Conservation (phyloP, 23 tunicate species). For the Phallusia fumigata region DNA sequence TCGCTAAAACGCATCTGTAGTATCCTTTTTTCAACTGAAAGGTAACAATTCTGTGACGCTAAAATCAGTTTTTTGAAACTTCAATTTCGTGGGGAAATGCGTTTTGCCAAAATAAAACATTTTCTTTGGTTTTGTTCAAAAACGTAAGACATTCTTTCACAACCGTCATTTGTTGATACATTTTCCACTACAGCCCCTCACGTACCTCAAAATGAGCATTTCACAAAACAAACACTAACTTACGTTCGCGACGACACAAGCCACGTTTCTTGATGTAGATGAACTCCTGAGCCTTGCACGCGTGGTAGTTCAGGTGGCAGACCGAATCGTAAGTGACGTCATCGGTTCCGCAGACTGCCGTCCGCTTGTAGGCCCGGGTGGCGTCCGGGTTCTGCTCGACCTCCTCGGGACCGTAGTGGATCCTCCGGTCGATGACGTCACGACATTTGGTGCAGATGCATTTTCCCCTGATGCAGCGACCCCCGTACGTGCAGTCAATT, state of each 20-base stretch:
- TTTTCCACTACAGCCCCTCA: no score
- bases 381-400: neutral
- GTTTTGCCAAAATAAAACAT: no score
- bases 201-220: no score
- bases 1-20: no score
- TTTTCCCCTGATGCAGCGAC: constrained; percentile 37
- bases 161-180: no score
- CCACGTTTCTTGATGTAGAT: constrained; percentile 5
- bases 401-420: constrained; percentile 10
- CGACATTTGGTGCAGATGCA: constrained; percentile 39
- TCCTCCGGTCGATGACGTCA: constrained; percentile 25
- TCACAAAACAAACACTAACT: constrained; percentile 9
- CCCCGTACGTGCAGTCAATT: constrained; percentile 32
- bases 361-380: constrained; percentile 14
- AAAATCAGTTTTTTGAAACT: no score
- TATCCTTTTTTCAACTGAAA: no score
- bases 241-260: constrained; percentile 30
- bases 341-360: constrained; percentile 53
- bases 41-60: no score
- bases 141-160: no score
- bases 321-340: constrained; percentile 55
- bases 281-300: constrained; percentile 30
- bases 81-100: no score
- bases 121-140: no score
- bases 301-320: constrained; percentile 57